These are phyloP conservation scores for Diaperis boleti DNA, from an alignment of 2,888 invertebrate genomes.

Conservation along the genomic window DNA sequence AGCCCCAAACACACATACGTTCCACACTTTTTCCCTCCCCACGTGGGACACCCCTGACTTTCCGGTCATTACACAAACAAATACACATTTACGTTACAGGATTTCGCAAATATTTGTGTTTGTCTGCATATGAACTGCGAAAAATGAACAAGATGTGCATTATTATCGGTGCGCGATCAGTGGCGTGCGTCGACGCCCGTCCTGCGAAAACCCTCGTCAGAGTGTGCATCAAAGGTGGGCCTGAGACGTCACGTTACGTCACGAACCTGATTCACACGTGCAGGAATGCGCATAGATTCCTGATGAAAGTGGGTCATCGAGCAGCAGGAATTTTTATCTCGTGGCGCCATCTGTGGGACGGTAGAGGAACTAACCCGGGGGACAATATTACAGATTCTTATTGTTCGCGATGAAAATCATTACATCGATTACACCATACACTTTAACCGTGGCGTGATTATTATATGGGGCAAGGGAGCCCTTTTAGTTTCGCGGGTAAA, in stretches of 20 bases:
- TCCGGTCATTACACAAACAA: no score
- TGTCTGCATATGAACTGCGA: no score
- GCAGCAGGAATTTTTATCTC: neutral
- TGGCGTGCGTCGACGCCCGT: slow-evolving; percentile 43
- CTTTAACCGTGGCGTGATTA: no score
- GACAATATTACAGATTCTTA: no score
- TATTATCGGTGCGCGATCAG: slow-evolving; percentile 1
- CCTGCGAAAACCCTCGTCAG: slow-evolving; percentile 14
- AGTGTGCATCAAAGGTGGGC: slow-evolving; percentile 48
- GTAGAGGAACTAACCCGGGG: slow-evolving; percentile 14
- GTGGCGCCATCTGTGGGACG: slow-evolving; percentile 13
- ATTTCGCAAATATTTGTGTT: neutral
- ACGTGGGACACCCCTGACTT: no score
- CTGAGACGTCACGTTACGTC: slow-evolving; percentile 60
- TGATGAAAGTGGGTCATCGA: slow-evolving; percentile 62
- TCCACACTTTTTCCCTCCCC: no score
- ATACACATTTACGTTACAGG: no score
- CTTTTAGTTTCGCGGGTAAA: no score
- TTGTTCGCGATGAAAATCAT: no score
- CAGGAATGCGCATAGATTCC: slow-evolving; percentile 65
- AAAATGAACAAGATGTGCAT: neutral
- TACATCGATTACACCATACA: no score
- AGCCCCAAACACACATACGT: neutral
- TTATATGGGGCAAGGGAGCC: no score
- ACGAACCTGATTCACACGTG: slow-evolving; percentile 65